These are phyloP conservation scores for Merodon equestris DNA, from an alignment of 2,888 invertebrate species.

Conservation along the genomic window DNA sequence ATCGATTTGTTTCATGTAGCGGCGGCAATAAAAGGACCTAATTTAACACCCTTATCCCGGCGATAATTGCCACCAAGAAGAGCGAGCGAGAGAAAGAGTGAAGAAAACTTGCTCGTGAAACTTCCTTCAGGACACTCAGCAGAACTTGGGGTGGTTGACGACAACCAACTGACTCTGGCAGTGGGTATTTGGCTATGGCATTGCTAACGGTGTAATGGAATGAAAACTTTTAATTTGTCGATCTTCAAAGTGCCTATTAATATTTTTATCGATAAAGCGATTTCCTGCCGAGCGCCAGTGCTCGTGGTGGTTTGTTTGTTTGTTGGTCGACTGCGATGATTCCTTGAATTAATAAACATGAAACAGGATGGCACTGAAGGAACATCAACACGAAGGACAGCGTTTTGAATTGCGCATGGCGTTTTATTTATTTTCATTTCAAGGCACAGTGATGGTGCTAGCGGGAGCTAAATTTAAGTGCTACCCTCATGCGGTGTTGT, in stretches of 20 bases:
- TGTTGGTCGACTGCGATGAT: constrained; percentile 16
- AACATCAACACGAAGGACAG: too few relatives aligned
- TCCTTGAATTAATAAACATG: constrained; percentile 54
- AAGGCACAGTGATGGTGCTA: background rate
- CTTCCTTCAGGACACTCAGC: too few relatives aligned
- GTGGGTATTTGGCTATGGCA: constrained; percentile 3
- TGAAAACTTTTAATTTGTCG: constrained; percentile 67
- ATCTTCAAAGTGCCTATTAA: constrained; percentile 58
- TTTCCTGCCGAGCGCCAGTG: constrained; percentile 1
- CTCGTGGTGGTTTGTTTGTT: too few relatives aligned
- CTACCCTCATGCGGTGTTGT: background rate
- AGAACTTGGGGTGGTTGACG: too few relatives aligned
- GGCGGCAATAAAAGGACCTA: constrained; percentile 61
- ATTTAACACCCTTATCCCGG: constrained; percentile 56
- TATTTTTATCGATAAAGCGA: constrained; percentile 55
- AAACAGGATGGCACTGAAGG: too few relatives aligned
- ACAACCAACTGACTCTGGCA: background rate
- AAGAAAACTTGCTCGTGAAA: background rate
- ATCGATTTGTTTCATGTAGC: constrained; percentile 58
- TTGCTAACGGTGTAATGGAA: constrained; percentile 54
- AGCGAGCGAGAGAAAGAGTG: too few relatives aligned
- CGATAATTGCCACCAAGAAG: constrained; percentile 10
- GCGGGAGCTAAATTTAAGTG: constrained; percentile 18
- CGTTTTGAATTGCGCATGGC: constrained; percentile 4
- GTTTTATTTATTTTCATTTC: too few relatives aligned